These are phyloP conservation scores for Danio rerio DNA, from an alignment of 2,113 vertebrate species.

Conservation along the genomic window DNA sequence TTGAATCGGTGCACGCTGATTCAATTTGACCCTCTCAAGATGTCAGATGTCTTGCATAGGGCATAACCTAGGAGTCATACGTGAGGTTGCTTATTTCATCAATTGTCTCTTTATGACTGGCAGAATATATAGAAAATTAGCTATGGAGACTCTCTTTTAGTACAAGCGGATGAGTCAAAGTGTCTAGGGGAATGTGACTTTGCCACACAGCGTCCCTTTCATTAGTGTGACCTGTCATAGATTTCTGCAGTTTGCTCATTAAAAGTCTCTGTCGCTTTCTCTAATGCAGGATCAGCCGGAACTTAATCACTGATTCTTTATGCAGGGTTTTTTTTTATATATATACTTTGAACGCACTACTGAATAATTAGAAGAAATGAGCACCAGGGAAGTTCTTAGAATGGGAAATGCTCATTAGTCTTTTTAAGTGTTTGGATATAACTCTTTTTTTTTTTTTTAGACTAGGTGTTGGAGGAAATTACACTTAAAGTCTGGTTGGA, in stretches of 20 bases:
- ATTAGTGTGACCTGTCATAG: slow-evolving; percentile 31
- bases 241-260: slow-evolving; percentile 40
- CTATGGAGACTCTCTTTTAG: not conserved
- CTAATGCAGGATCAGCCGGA: slow-evolving; percentile 12
- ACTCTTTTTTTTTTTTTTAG: not conserved
- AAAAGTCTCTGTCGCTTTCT: slow-evolving; percentile 24
- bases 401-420: slow-evolving; percentile 36
- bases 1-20: slow-evolving; percentile 14
- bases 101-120: slow-evolving; percentile 1
- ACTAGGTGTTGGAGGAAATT: not conserved
- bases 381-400: not conserved
- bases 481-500: not conserved
- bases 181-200: slow-evolving; percentile 14
- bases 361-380: slow-evolving; percentile 39
- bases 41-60: slow-evolving; percentile 1
- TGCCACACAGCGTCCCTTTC: slow-evolving; percentile 15
- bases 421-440: slow-evolving; percentile 11
- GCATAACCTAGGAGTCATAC: not conserved
- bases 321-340: not conserved
- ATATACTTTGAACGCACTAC: not conserved
- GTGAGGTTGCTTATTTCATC: not conserved
- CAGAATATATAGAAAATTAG: not conserved
- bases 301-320: slow-evolving; percentile 44
- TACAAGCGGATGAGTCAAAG: slow-evolving; percentile 23
- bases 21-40: slow-evolving; percentile 14